Conservation (phyloP, 2,888 invertebrate genomes). For the Protodeltote pygarga region DNA sequence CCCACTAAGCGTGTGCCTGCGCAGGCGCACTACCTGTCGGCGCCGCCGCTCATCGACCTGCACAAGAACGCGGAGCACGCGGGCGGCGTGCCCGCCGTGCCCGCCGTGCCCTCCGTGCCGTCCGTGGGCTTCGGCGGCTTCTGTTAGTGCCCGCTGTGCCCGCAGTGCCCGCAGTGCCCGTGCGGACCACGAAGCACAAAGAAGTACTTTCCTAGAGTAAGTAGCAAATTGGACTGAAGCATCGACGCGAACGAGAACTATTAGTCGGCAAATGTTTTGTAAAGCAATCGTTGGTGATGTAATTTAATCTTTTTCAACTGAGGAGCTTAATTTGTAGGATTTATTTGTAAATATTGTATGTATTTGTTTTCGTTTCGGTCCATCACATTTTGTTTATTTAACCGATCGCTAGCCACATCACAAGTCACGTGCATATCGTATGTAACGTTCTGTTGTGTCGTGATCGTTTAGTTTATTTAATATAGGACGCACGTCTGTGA, state of each 20-base stretch:
- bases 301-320: slow-evolving; percentile 72
- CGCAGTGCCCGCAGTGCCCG: slow-evolving; percentile 3
- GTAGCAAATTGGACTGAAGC: slow-evolving; percentile 63
- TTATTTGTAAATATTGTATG: slow-evolving; percentile 84
- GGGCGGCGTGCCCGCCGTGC: slow-evolving; percentile 65
- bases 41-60: slow-evolving; percentile 78
- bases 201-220: slow-evolving; percentile 54
- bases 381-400: slow-evolving; percentile 63
- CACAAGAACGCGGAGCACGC: slow-evolving; percentile 78
- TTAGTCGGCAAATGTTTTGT: slow-evolving; percentile 50
- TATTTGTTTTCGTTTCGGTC: slow-evolving; percentile 67
- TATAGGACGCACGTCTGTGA: slow-evolving; percentile 29
- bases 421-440: slow-evolving; percentile 35
- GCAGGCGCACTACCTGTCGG: slow-evolving; percentile 78
- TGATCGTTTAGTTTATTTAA: slow-evolving; percentile 19
- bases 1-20: not conserved
- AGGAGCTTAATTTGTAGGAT: slow-evolving; percentile 82
- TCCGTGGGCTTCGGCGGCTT: slow-evolving; percentile 84
- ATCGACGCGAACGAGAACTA: slow-evolving; percentile 48
- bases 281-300: slow-evolving; percentile 72
- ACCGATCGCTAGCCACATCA: slow-evolving; percentile 55
- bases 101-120: slow-evolving; percentile 78
- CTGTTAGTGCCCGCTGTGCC: slow-evolving; percentile 68
- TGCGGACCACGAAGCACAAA: not conserved
- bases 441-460: slow-evolving; percentile 15